Evolutionary conservation across 2,113 vertebrate genomes (phyloP).

Genomic region (Uria aalge): DNA sequence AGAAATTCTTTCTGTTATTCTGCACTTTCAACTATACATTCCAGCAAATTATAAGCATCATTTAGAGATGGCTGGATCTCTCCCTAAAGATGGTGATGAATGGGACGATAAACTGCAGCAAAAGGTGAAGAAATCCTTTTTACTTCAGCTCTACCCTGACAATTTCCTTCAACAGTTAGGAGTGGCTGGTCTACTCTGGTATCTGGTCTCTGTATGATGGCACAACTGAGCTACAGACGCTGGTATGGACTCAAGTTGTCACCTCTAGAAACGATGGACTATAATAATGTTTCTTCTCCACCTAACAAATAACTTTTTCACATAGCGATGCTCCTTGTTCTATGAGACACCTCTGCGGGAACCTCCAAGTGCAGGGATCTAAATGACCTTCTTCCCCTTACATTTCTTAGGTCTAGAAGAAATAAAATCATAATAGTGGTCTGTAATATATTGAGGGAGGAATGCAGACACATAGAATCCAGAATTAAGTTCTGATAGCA

Average conservation of each 20-base stretch:
- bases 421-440: neutral
- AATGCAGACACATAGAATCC: neutral
- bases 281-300: neutral
- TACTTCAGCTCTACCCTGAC: neutral
- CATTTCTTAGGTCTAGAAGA: neutral
- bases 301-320: neutral
- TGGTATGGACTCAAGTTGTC: neutral
- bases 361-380: neutral
- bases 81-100: neutral
- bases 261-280: neutral
- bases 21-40: neutral
- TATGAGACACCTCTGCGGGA: neutral
- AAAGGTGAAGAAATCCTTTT: neutral
- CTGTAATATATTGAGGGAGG: neutral
- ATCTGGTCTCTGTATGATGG: neutral
- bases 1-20: neutral
- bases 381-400: neutral
- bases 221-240: neutral
- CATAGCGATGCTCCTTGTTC: neutral
- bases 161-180: neutral
- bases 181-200: neutral
- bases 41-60: neutral
- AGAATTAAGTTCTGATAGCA: neutral
- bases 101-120: neutral
- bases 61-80: neutral